These are phyloP conservation scores for Coccyzus lansbergi DNA, from an alignment of 2,797 vertebrate species.

Conservation along the genomic window DNA sequence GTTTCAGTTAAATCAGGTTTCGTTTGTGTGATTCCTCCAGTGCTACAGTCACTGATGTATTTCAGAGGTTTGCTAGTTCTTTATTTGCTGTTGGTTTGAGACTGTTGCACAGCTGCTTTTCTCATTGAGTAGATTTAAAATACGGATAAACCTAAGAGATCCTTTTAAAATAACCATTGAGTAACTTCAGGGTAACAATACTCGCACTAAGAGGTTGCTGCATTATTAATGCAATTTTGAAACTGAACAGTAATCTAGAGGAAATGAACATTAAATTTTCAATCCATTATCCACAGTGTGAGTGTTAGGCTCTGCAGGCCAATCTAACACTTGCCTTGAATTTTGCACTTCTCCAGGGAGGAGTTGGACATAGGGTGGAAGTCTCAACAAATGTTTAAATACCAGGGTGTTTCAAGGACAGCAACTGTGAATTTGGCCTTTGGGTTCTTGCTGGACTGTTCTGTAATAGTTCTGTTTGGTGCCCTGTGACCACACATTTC, in stretches of 20 bases:
- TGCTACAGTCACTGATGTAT: neutral
- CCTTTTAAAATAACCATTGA: neutral
- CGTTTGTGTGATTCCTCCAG: fast-evolving
- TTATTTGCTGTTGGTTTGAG: neutral
- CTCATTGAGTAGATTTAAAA: neutral
- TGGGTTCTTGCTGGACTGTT: neutral
- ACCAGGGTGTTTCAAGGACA: neutral
- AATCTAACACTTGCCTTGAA: neutral
- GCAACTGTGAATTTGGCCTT: neutral
- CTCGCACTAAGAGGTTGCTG: neutral
- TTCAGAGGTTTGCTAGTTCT: neutral
- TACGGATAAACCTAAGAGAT: neutral
- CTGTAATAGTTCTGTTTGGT: neutral
- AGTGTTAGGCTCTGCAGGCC: neutral
- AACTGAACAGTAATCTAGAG: neutral
- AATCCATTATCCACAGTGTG: fast-evolving
- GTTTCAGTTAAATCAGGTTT: neutral
- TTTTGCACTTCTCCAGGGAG: neutral
- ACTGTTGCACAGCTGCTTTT: neutral
- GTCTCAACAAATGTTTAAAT: neutral
- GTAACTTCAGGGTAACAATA: neutral
- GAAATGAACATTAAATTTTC: neutral
- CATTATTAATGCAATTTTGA: conserved; percentile 19
- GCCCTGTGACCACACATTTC: neutral
- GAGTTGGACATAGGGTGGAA: neutral